Percentiles rank a stretch among this genome's conserved stretches.
These are phyloP conservation scores for Lamproptera curius DNA, from an alignment of 2,888 invertebrate genomes.

Conservation along the genomic window DNA sequence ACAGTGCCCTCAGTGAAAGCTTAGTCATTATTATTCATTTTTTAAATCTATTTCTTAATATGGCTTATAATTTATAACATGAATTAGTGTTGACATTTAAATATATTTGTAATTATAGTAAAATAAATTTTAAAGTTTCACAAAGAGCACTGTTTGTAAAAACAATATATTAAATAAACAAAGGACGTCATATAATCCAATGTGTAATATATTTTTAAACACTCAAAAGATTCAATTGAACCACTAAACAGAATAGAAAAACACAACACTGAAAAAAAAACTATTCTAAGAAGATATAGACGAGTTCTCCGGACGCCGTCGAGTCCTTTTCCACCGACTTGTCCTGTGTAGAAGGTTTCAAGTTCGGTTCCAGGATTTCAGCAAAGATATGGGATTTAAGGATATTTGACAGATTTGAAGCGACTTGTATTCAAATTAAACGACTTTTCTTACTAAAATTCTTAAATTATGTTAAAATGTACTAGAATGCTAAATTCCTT, in stretches of 20 bases:
- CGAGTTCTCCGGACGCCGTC: constrained; percentile 41
- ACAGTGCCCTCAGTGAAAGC: constrained; percentile 3
- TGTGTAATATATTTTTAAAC: constrained; percentile 14
- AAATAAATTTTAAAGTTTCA: background rate
- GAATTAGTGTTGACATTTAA: too few relatives aligned
- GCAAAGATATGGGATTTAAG: constrained; percentile 9
- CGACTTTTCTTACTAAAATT: background rate
- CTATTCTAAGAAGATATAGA: constrained; percentile 43
- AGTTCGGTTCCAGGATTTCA: constrained; percentile 46
- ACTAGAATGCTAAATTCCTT: too few relatives aligned
- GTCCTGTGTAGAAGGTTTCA: constrained; percentile 66
- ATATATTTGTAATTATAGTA: background rate
- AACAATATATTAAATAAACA: constrained; percentile 6
- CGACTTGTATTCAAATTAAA: constrained; percentile 1
- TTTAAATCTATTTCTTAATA: background rate
- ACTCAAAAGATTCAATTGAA: constrained; percentile 1
- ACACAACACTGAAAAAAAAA: constrained; percentile 43
- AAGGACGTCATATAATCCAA: constrained; percentile 13
- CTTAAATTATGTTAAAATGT: background rate
- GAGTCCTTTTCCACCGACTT: constrained; percentile 62
- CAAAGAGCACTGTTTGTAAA: constrained; percentile 2
- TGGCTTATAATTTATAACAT: too few relatives aligned
- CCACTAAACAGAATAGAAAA: constrained; percentile 24
- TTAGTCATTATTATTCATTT: background rate
- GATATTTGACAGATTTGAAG: background rate